Evolutionary conservation across 2,888 invertebrate species (phyloP), one percentile per base, ranked within the genome.

Genomic region (Temnothorax rugatulus): DNA sequence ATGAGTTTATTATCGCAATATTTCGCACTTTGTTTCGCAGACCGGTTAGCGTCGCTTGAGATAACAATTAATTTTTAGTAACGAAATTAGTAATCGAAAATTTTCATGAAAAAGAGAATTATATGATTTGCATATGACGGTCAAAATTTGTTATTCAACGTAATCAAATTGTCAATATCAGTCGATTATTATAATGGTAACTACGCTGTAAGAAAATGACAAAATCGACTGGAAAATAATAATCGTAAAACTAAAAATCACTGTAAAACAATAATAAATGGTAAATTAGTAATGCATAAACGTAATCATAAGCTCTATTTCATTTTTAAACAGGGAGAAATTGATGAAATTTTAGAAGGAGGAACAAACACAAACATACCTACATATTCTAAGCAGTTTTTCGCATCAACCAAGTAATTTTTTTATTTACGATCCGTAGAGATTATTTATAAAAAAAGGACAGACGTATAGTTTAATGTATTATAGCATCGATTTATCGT

Each of bases 301-400:
- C 38, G n/a, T 38, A 38, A 63, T 41, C n/a, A 38, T 38, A 38
- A 11, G 2, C 4, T 38, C 13, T 21, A 13, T 8, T 61, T 74
- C 1, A 44, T 44, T 38, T 15, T 4, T n/a, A 9, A 59, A 29
- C 44, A 9, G 13, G 0, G n/a, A 13, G 34, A 69, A 52, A 47
- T 74, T 47, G 34, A 74, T 13, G 29, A 44, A 29, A 59, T 74
- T 74, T 74, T 61, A 13, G 9, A 34, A 11, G 44, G 44, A 44
- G n/a, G 1, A 15, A 25, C 5, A 59, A 63, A 63, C 11, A 11
- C n/a, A 38, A 38, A 29, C 29, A 4, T 29, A 63, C 5, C 1
- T 63, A 57, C 25, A 25, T 25, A 25, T 57, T 63, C 5, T 38
- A 41, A 34, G 11, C 13, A 41, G 0, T 57, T 41, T 13, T 41